These are phyloP conservation scores for Cladopsammia gracilis DNA, from an alignment of 64 coral and sea anemone genomes.

Conservation along the genomic window DNA sequence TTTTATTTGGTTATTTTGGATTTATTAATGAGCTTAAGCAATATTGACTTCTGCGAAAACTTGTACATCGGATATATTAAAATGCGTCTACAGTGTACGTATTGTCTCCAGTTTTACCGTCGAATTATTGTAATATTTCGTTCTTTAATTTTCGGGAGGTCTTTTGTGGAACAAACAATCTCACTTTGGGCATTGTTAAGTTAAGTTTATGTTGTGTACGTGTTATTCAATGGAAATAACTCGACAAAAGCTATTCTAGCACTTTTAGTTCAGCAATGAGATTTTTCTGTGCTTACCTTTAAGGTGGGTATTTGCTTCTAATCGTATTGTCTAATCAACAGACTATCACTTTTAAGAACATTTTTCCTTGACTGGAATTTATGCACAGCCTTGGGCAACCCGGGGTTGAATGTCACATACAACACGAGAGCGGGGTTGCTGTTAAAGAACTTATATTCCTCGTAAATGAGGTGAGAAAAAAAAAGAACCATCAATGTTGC, in stretches of 20 bases:
- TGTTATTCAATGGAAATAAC: neutral
- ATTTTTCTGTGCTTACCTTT: neutral
- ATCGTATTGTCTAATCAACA: neutral
- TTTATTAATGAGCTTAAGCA: neutral
- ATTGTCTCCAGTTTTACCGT: neutral
- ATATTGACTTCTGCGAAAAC: neutral
- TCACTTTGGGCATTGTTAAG: neutral
- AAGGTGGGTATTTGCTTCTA: neutral
- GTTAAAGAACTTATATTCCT: constrained; percentile 86
- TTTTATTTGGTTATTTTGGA: constrained; percentile 23
- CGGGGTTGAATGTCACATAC: constrained; percentile 88
- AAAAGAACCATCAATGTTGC: neutral
- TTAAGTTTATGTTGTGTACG: neutral
- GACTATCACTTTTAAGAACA: constrained; percentile 4
- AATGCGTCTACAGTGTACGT: neutral
- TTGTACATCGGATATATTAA: neutral
- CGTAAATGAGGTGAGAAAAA: constrained; percentile 88
- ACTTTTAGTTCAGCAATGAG: neutral
- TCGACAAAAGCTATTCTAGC: neutral
- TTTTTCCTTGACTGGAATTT: constrained; percentile 30
- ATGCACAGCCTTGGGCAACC: constrained; percentile 80
- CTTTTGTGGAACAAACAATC: neutral
- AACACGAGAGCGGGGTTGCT: constrained; percentile 77
- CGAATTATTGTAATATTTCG: neutral
- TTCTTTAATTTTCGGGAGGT: neutral